Base-by-base conservation (phyloP, 2,113 vertebrate species). In the Podocnemis expansa region DNA sequence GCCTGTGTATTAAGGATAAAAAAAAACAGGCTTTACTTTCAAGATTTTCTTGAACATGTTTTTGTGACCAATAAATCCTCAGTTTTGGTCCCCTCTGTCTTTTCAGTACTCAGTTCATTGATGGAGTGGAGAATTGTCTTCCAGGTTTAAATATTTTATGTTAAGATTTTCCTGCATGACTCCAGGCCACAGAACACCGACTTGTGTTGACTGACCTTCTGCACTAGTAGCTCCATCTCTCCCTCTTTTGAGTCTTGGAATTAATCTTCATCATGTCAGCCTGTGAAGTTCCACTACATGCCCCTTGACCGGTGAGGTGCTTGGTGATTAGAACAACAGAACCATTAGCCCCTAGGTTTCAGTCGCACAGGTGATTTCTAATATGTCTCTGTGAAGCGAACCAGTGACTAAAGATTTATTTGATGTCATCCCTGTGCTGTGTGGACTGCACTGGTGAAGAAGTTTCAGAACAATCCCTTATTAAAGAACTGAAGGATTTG, bases 191-290 rank as follows among this genome's bases (percentile, higher is more conserved):
- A 1, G 49, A 93, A 88, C 89, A 88, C 24, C 24, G 85, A 80
- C 78, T 92, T 94, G 82, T 60, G 92, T 95, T 87, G 91, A 96
- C 58, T 94, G 88, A 95, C 80, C 94, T 96, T 93, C 80, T 75
- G 73, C 85, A 93, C 45, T 58, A 34, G 21, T 84, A 89, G 38
- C 34, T 87, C 34, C n/a, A 16, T 63, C 58, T 56, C 67, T 95
- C 90, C 83, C 45, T 89, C 34, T 83, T 78, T 56, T 89, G 73
- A 81, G 70, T 27, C 56, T 84, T 52, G 79, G 94, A 96, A 89
- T 91, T 54, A 84, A 90, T 86, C 86, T 93, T 85, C 78, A 80
- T 56, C 22, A 3, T 27, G n/a, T 88, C 83, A 93, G 27, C 31
- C 45, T 14, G 6, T 45, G 34, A 43, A 76, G 73, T 41, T 45